Evolutionary conservation across 2,888 invertebrate species (phyloP).

Genomic region (Aricia artaxerxes): DNA sequence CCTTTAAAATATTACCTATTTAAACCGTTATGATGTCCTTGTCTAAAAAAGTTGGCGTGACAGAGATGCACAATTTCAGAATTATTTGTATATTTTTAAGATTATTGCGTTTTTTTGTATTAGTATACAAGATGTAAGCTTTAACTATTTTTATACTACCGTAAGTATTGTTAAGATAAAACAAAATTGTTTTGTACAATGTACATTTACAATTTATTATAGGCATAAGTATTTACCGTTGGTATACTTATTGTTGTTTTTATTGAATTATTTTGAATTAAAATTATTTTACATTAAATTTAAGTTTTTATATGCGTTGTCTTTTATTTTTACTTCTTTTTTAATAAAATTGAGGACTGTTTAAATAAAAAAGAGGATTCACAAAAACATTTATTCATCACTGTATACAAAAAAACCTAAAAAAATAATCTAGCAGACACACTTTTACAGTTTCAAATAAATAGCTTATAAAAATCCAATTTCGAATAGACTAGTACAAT

Average conservation of each 20-base stretch:
- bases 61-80: background rate
- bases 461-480: constrained; percentile 11
- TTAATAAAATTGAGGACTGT: background rate
- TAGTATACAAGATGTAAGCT: background rate
- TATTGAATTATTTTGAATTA: constrained; percentile 32
- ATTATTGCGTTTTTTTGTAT: background rate
- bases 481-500: constrained; percentile 4
- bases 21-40: background rate
- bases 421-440: background rate
- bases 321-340: background rate
- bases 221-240: constrained; percentile 55
- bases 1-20: background rate
- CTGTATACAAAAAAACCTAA: background rate
- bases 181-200: constrained; percentile 19
- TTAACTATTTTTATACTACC: constrained; percentile 28
- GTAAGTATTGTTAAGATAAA: constrained; percentile 20
- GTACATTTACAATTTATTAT: constrained; percentile 21
- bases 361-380: background rate
- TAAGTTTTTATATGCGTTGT: constrained; percentile 33
- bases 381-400: constrained; percentile 5
- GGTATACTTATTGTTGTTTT: constrained; percentile 51
- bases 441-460: background rate
- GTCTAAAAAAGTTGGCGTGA: background rate
- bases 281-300: constrained; percentile 31
- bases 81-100: background rate